Base-by-base conservation (phyloP, 1,140 invertebrate species). In the Lepidurus arcticus region DNA sequence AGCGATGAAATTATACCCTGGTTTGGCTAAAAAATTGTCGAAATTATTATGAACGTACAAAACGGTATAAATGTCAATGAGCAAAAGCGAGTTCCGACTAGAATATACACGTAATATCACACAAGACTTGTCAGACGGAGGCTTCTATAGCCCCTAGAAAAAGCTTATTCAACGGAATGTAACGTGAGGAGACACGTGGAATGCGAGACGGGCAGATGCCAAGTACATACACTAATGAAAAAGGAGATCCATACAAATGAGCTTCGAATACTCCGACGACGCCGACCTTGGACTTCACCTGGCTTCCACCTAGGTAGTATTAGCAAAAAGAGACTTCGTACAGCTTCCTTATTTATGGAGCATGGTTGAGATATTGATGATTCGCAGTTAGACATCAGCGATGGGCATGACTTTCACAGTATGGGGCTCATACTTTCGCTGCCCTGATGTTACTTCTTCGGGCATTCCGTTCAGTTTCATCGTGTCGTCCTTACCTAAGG, bases 401-500 rank as follows among this genome's bases (percentile, higher is more conserved):
- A 78, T 74, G 10, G 78, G 78, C 42, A 73, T 16, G 73, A 78
- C 73, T 24, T 73, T 73, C 11, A 78, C 73, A 21, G 78, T 74
- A 44, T 78, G 74, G 7, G 78, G 78, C 8, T 75, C 78, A n/a
- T 78, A 78, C 21, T 73, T 73, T 44, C 47, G 78, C 24, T 78
- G 78, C 11, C 42, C 44, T 16, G 44, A 47, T 42, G 74, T 45
- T n/a, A 45, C 78, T 43, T 47, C 78, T 3, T 76, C 65, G 26
- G 73, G 73, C 73, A 78, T 78, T 9, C 73, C 78, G 42, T 75
- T 26, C 24, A 78, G n/a, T 44, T 78, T 78, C 78, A 75, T 75
- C 42, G 42, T 47, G 74, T 78, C 78, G 44, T 78, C 78, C 53
- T 78, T 78, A 75, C 44, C 78, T 78, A 26, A 13, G 42, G 73